Evolutionary conservation across 2,113 vertebrate genomes (phyloP).

Genomic region (Suncus etruscus): DNA sequence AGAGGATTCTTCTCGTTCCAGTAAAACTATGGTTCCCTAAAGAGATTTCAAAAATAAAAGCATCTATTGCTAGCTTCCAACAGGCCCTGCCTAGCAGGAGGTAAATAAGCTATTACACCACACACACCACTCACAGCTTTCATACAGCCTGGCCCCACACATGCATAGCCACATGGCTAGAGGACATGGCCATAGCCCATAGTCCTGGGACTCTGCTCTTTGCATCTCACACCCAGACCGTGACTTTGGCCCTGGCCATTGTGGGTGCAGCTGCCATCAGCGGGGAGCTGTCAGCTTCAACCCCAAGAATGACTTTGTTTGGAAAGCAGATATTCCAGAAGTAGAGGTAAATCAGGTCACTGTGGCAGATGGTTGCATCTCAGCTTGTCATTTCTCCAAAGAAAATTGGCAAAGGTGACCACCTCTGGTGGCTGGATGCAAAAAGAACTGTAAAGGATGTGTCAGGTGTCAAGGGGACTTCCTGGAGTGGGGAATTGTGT

Average conservation of each 20-base stretch:
- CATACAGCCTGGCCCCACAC: too few relatives aligned
- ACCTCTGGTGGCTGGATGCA: slow-evolving; percentile 54
- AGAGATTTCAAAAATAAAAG: slow-evolving; percentile 63
- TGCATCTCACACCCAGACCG: fast-evolving
- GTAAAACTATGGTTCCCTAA: slow-evolving; percentile 59
- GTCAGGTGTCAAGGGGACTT: neutral
- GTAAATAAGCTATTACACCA: slow-evolving; percentile 66
- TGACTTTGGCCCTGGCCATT: neutral
- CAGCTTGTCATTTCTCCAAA: slow-evolving; percentile 64
- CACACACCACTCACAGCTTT: fast-evolving
- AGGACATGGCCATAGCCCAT: too few relatives aligned
- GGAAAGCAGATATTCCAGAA: slow-evolving; percentile 48
- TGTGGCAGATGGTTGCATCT: slow-evolving; percentile 63
- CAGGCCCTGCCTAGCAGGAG: slow-evolving; percentile 49
- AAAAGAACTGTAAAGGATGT: neutral
- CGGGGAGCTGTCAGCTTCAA: slow-evolving; percentile 52
- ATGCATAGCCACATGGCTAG: too few relatives aligned
- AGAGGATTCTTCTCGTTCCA: neutral
- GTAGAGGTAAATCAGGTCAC: slow-evolving; percentile 31
- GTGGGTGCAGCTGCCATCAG: neutral
- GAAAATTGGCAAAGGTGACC: slow-evolving; percentile 51
- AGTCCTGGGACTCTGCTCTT: neutral
- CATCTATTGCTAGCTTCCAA: slow-evolving; percentile 60
- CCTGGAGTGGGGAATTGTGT: neutral
- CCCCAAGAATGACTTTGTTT: slow-evolving; percentile 42